Percentiles rank a stretch among this genome's conserved stretches.
Conservation (phyloP, 2,113 vertebrate genomes). For the Cynocephalus volans region DNA sequence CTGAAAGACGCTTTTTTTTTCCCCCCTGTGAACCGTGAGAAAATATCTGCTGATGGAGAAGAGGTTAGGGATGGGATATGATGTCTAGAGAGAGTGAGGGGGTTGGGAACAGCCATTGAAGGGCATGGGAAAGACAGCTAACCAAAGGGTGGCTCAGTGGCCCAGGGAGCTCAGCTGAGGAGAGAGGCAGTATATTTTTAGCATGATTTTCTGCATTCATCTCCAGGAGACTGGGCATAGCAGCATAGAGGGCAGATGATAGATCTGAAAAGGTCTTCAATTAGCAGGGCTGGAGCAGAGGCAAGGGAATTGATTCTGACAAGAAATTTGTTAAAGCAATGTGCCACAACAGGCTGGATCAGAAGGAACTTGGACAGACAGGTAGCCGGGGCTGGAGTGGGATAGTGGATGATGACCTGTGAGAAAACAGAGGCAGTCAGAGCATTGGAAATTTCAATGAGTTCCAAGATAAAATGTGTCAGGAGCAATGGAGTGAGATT, state of each 20-base stretch:
- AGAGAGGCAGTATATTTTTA: background rate
- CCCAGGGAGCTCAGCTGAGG: background rate
- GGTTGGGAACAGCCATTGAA: background rate
- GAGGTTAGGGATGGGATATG: background rate
- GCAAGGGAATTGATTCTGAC: background rate
- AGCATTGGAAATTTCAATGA: background rate
- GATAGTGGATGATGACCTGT: background rate
- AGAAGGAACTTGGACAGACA: background rate
- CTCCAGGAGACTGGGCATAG: background rate
- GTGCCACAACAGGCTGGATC: background rate
- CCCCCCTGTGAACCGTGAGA: background rate
- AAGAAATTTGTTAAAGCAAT: slow-evolving; percentile 15
- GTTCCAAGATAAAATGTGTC: background rate
- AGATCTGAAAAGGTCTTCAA: background rate
- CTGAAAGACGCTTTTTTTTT: background rate
- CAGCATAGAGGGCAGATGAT: background rate
- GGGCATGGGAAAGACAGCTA: background rate
- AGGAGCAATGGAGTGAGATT: background rate
- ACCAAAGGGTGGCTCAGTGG: background rate
- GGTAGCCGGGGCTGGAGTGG: rapidly evolving
- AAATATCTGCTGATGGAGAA: slow-evolving; percentile 25
- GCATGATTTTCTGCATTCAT: background rate
- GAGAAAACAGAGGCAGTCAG: background rate
- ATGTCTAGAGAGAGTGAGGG: background rate
- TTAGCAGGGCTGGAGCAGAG: background rate